A percentile compares a stretch with the other conserved stretches of the same genome.
These are phyloP conservation scores for Equus quagga DNA, from an alignment of 2,113 vertebrate genomes.

Conservation along the genomic window DNA sequence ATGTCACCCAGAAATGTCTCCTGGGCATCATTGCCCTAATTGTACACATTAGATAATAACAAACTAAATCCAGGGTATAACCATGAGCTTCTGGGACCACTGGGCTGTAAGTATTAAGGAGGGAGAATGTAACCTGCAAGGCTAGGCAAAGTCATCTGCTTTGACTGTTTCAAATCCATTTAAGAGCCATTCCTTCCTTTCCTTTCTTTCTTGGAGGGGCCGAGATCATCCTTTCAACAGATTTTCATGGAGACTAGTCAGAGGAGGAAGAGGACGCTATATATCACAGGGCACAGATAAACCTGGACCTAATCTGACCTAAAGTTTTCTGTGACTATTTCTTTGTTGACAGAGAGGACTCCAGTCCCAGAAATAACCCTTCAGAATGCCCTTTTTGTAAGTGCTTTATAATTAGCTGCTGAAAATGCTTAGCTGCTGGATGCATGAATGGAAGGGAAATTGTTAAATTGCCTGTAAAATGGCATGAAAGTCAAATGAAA, in stretches of 20 bases:
- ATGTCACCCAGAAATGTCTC: background rate
- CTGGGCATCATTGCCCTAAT: background rate
- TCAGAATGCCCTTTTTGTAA: background rate
- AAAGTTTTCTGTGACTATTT: background rate
- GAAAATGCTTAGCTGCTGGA: slow-evolving; percentile 17
- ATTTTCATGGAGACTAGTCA: background rate
- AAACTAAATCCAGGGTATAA: background rate
- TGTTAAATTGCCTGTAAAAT: background rate
- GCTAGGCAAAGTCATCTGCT: background rate
- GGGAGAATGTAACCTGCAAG: background rate
- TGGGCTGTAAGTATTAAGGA: background rate
- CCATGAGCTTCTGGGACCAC: background rate
- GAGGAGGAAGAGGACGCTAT: background rate
- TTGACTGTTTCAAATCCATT: background rate
- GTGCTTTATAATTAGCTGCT: background rate
- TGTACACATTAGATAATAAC: background rate
- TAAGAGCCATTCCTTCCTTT: background rate
- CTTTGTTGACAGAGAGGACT: background rate
- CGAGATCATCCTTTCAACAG: background rate
- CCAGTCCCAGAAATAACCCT: background rate
- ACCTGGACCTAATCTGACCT: background rate
- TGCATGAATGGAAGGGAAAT: background rate
- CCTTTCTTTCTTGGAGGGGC: background rate
- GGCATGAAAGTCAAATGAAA: background rate
- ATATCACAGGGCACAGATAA: background rate